Conservation (phyloP, 2,797 vertebrate genomes). For the Xiphophorus birchmanni region DNA sequence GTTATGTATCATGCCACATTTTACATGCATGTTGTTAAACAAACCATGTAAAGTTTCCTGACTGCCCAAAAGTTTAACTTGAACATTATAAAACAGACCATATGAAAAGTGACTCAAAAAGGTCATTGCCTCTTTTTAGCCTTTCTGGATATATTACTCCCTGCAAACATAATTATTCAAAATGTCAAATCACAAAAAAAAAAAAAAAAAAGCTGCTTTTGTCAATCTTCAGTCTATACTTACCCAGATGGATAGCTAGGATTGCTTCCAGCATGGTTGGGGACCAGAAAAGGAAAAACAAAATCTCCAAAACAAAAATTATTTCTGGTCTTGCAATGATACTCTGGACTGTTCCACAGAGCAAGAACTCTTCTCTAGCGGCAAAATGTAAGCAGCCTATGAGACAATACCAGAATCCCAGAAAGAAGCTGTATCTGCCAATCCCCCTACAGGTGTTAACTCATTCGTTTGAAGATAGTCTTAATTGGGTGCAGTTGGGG, state of each 20-base stretch:
- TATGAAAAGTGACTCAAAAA: background rate
- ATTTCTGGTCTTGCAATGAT: slow-evolving; percentile 6
- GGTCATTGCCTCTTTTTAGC: background rate
- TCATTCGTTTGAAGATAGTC: slow-evolving; percentile 75
- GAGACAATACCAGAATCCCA: slow-evolving; percentile 31
- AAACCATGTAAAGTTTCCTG: slow-evolving; percentile 6
- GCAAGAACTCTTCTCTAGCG: slow-evolving; percentile 16
- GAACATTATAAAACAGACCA: background rate
- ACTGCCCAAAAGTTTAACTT: background rate
- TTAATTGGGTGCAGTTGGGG: slow-evolving; percentile 73
- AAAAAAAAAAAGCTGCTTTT: too few species aligned
- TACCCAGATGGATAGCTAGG: background rate
- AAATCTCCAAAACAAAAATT: slow-evolving; percentile 2
- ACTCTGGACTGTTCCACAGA: slow-evolving; percentile 22
- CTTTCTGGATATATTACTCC: background rate
- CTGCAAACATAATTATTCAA: background rate
- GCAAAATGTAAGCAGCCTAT: slow-evolving; percentile 19
- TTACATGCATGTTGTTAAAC: background rate
- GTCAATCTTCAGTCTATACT: background rate
- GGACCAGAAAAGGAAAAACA: background rate
- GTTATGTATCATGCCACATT: slow-evolving; percentile 8
- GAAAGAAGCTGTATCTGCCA: slow-evolving; percentile 65
- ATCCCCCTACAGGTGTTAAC: slow-evolving; percentile 73
- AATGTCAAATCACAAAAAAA: background rate
- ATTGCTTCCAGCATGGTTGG: background rate